phyloP scores from a whole-genome alignment of 2,113 vertebrate genomes.

The Acrocephalus kingi region DNA sequence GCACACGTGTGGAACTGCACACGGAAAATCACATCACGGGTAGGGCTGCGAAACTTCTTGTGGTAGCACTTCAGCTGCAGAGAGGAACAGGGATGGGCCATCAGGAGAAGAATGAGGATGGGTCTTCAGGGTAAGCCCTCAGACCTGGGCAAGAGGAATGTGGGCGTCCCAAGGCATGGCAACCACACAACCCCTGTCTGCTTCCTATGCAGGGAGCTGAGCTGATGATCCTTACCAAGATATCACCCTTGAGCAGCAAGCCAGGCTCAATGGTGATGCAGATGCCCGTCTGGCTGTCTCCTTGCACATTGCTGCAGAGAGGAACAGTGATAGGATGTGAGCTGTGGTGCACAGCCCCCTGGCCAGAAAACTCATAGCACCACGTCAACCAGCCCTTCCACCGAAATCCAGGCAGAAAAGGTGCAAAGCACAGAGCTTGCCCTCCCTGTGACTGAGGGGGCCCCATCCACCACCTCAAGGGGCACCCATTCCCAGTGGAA shows the following conservation, averaged over 20 bases:
- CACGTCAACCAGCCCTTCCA: neutral
- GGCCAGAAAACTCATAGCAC: neutral
- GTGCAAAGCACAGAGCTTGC: neutral
- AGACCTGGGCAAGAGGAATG: neutral
- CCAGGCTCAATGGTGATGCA: conserved; percentile 98
- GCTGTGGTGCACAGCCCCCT: neutral
- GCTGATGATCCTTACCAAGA: conserved; percentile 84
- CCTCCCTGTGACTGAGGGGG: neutral
- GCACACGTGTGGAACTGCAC: conserved; percentile 98
- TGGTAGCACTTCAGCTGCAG: conserved; percentile 95
- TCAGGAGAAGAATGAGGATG: neutral
- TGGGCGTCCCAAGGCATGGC: accelerated
- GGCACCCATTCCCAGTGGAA: neutral
- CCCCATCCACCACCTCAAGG: neutral
- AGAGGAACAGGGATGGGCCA: accelerated
- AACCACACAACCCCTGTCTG: neutral
- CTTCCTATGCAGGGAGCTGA: accelerated
- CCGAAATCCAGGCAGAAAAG: neutral
- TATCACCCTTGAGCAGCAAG: conserved; percentile 95
- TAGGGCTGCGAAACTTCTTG: conserved; percentile 90
- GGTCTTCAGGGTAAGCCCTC: neutral
- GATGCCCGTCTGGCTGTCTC: conserved; percentile 96
- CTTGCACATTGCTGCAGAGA: conserved; percentile 87
- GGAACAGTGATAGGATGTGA: neutral
- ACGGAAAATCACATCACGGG: conserved; percentile 91